phyloP scores from a whole-genome alignment of 2,888 invertebrate species.

The Hyppa rectilinea region DNA sequence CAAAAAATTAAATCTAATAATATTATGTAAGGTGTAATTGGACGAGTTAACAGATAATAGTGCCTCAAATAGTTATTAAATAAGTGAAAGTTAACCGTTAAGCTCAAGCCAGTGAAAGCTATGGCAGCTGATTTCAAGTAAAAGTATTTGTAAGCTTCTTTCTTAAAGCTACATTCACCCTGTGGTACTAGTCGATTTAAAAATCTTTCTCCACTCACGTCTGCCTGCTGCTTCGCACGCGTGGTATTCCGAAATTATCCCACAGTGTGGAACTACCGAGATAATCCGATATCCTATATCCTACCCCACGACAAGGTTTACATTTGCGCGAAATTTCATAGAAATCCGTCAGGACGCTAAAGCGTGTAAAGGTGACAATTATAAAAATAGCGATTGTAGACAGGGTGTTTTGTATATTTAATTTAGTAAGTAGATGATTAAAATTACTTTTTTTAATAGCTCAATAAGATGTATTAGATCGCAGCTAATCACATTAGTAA shows the following conservation, averaged over 20 bases:
- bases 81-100: slow-evolving; percentile 52
- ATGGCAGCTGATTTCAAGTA: slow-evolving; percentile 29
- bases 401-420: background rate
- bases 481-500: slow-evolving; percentile 18
- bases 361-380: background rate
- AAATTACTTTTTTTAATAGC: too few species aligned
- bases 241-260: background rate
- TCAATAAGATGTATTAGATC: slow-evolving; percentile 4
- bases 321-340: background rate
- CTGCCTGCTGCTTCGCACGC: too few species aligned
- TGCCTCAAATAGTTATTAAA: slow-evolving; percentile 37
- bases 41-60: slow-evolving; percentile 39
- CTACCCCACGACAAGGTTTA: background rate
- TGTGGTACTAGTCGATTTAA: background rate
- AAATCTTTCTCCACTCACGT: background rate
- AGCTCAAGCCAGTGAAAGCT: slow-evolving; percentile 52
- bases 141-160: slow-evolving; percentile 44
- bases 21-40: slow-evolving; percentile 40
- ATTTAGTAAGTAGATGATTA: too few species aligned
- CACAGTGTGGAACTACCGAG: background rate
- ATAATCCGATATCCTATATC: background rate
- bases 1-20: slow-evolving; percentile 11
- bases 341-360: background rate
- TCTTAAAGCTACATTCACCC: background rate
- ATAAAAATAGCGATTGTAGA: background rate